Conservation (phyloP, 53 echinoderm and acorn worm species). For the Paracentrotus lividus region DNA sequence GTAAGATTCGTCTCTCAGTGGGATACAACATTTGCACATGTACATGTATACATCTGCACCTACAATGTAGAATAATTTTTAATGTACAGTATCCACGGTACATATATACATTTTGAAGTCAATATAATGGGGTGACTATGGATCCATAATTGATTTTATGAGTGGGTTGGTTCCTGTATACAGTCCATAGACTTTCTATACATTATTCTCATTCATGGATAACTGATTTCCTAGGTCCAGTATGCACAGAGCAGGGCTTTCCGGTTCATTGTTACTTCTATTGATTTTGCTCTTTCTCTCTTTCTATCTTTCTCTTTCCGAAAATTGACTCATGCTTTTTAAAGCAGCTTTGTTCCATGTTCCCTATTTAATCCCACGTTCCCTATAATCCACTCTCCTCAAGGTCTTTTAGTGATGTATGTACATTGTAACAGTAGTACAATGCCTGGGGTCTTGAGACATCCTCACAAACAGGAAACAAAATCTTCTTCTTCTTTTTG, state of each 20-base stretch:
- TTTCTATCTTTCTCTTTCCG: too few species aligned
- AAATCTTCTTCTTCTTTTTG: too few species aligned
- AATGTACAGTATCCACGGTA: not conserved
- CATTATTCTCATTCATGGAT: not conserved
- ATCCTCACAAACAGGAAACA: too few species aligned
- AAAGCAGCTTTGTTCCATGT: not conserved
- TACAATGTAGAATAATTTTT: not conserved
- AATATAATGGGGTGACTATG: not conserved
- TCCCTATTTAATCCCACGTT: not conserved
- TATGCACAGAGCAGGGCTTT: not conserved
- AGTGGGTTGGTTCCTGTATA: not conserved
- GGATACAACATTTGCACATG: too few species aligned
- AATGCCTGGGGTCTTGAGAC: too few species aligned
- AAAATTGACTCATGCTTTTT: conserved; percentile 23
- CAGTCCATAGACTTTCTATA: not conserved
- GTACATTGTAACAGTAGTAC: too few species aligned
- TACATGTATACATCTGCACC: not conserved
- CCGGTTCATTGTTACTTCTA: conserved; percentile 23
- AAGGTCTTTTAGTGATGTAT: not conserved
- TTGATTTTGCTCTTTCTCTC: conserved; percentile 24
- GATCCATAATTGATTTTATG: conserved; percentile 5
- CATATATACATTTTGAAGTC: too few species aligned
- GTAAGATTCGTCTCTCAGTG: too few species aligned
- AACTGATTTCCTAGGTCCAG: not conserved
- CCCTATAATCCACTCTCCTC: too few species aligned